Evolutionary conservation across 1,140 invertebrate genomes (phyloP).

Genomic region (Tribolium castaneum): DNA sequence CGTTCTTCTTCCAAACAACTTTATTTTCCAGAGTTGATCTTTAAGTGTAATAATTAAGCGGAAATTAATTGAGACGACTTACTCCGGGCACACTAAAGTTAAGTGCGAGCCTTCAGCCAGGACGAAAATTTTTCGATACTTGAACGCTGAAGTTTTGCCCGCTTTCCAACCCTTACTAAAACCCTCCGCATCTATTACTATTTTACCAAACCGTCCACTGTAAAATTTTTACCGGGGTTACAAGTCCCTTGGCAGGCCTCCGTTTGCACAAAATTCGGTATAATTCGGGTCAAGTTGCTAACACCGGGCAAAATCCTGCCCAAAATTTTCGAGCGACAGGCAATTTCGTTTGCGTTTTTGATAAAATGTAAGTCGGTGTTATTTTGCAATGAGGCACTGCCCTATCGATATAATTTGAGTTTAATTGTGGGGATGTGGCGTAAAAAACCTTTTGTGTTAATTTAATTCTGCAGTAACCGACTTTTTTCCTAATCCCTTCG

Average conservation of each 20-base stretch:
- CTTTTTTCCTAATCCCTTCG: conserved; percentile 56
- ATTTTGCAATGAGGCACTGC: neutral
- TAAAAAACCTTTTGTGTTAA: conserved; percentile 4
- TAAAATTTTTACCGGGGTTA: conserved; percentile 54
- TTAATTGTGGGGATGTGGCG: neutral
- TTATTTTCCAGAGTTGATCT: conserved; percentile 63
- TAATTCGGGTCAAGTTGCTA: conserved; percentile 63
- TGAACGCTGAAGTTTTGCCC: conserved; percentile 63
- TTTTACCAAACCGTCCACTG: too few relatives aligned
- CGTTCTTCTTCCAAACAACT: conserved; percentile 67
- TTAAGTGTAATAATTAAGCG: conserved; percentile 40
- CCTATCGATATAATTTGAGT: neutral
- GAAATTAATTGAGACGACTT: conserved; percentile 49
- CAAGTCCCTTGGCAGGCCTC: conserved; percentile 64
- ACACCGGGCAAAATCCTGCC: conserved; percentile 64
- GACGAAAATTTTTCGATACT: conserved; percentile 66
- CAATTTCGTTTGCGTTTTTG: conserved; percentile 56
- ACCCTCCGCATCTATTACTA: conserved; percentile 55
- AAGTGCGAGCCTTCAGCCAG: conserved; percentile 67
- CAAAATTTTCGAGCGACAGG: conserved; percentile 63
- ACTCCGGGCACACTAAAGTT: conserved; percentile 67
- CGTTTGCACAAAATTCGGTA: conserved; percentile 66
- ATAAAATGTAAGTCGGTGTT: conserved; percentile 44
- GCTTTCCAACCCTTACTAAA: conserved; percentile 62
- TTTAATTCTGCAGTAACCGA: conserved; percentile 55